These are phyloP conservation scores for Schizothorax lantsangensis DNA, from an alignment of 2,797 vertebrate genomes.

Conservation along the genomic window DNA sequence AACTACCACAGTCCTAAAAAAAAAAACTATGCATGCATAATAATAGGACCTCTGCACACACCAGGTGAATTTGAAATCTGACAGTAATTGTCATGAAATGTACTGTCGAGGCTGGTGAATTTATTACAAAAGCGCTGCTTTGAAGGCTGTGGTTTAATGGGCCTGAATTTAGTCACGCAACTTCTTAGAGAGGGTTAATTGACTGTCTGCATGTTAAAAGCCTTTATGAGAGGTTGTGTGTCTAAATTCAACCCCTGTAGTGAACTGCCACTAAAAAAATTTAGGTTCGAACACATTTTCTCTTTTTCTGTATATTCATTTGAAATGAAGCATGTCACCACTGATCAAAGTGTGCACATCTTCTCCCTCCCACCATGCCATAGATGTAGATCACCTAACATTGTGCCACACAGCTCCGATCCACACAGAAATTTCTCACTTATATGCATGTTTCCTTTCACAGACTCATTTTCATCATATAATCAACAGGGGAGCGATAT, in stretches of 20 bases:
- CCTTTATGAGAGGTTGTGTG: background rate
- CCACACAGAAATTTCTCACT: conserved; percentile 22
- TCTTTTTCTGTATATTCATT: background rate
- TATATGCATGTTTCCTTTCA: conserved; percentile 3
- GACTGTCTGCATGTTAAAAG: conserved; percentile 13
- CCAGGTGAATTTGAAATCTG: background rate
- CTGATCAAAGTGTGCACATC: conserved; percentile 12
- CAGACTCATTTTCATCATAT: conserved; percentile 53
- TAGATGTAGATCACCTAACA: background rate
- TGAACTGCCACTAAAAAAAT: background rate
- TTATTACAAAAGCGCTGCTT: background rate
- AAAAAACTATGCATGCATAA: background rate
- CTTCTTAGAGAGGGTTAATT: background rate
- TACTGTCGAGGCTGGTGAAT: background rate
- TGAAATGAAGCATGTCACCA: conserved; percentile 9
- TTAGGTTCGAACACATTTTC: background rate
- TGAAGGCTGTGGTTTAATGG: conserved; percentile 2
- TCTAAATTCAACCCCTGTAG: conserved; percentile 11
- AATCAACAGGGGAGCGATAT: conserved; percentile 47
- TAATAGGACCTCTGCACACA: background rate
- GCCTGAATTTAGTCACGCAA: background rate
- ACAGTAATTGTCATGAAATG: conserved; percentile 5
- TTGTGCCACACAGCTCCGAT: background rate
- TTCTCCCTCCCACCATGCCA: background rate
- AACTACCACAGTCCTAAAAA: background rate